Evolutionary conservation across 1,140 invertebrate genomes (phyloP), one percentile per base, ranked within the genome.

Genomic region (Nasonia longicornis): DNA sequence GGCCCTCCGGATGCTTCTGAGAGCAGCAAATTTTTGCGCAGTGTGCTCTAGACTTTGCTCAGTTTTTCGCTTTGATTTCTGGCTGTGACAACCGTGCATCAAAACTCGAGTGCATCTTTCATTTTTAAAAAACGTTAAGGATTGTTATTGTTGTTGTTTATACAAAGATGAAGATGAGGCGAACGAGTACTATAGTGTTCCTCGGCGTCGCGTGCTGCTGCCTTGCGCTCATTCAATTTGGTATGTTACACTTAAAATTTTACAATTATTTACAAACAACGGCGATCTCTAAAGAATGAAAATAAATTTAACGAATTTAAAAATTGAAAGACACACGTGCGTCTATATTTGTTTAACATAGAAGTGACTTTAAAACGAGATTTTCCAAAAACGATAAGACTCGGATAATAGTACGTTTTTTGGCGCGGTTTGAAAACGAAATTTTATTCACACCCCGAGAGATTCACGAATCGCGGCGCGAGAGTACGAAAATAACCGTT

Each of bases 81-180:
- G 11, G 63, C 22, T 6, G 58, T 16, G 58, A 16, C 58, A 16
- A 16, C 16, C 6, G 12, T 16, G 11, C 14, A n/a, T 58, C 52
- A 11, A 58, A n/a, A 58, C 52, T 2, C 52, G 52, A 58, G 52
- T n/a, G 52, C 20, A 16, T 63, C 2, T 0, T 63, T 63, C 11
- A 26, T 2, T 22, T 16, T n/a, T 26, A 0, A 3, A 66, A 66
- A 52, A 6, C 31, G 31, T 4, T 3, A 6, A 52, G 48, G 11
- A 20, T 52, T 31, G 64, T 67, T 22, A 29, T 11, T 26, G 64
- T 31, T 26, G 8, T 26, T 66, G 63, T 66, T n/a, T 22, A 66
- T 63, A 14, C 35, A 67, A 38, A 80, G 29, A 69, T 12, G 16
- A 80, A 35, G 73, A 80, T 35, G 64, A 6, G 16, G 35, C 58